phyloP scores from a whole-genome alignment of 2,888 invertebrate species.

The Melieria crassipennis region DNA sequence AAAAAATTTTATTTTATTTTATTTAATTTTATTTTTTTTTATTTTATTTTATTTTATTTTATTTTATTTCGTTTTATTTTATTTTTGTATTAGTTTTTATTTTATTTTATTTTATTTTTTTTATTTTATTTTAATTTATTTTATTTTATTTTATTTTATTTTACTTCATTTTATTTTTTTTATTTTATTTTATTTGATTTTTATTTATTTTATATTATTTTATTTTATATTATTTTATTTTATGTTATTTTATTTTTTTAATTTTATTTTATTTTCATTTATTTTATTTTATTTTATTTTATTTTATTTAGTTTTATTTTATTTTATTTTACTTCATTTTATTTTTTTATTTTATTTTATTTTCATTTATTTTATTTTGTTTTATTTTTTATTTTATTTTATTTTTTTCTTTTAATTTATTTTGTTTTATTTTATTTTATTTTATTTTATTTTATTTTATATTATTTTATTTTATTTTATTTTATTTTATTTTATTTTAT shows the following conservation, averaged over 20 bases:
- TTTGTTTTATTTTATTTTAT: neutral
- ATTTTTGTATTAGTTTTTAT: slow-evolving; percentile 23
- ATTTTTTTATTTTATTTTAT: neutral
- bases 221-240: slow-evolving; percentile 4
- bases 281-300: slow-evolving; percentile 19
- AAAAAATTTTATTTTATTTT: slow-evolving; percentile 4
- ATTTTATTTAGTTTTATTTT: neutral
- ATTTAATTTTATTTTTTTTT: slow-evolving; percentile 5
- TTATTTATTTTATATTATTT: neutral
- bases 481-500: neutral
- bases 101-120: slow-evolving; percentile 26
- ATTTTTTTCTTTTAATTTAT: neutral
- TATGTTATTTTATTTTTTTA: slow-evolving; percentile 2
- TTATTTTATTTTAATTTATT: slow-evolving; percentile 27
- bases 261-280: slow-evolving; percentile 19
- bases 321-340: slow-evolving; percentile 9
- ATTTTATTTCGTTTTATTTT: slow-evolving; percentile 15
- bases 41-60: slow-evolving; percentile 7
- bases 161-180: neutral
- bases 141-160: slow-evolving; percentile 23
- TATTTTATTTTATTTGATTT: neutral
- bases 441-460: neutral
- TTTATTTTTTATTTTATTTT: slow-evolving; percentile 17
- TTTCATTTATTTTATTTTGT: slow-evolving; percentile 4
- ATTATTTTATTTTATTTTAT: neutral